phyloP scores from a whole-genome alignment of 2,888 invertebrate species.

The Sarcophaga caerulescens region DNA sequence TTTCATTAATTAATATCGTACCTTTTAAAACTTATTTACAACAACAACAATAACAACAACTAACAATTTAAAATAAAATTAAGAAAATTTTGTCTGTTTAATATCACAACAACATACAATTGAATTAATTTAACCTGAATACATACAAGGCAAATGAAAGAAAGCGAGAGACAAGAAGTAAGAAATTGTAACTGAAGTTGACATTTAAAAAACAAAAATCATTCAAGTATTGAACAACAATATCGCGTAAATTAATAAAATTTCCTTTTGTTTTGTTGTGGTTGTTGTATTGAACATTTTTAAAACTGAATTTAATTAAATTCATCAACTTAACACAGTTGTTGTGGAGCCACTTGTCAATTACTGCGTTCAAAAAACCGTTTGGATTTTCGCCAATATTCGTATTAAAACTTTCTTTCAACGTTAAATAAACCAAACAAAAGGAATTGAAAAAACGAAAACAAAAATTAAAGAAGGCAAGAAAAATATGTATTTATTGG shows the following conservation, averaged over 20 bases:
- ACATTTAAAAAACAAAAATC: slow-evolving; percentile 32
- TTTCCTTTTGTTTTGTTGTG: neutral
- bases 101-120: neutral
- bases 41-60: neutral
- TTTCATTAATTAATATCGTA: neutral
- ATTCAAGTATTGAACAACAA: slow-evolving; percentile 22
- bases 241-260: neutral
- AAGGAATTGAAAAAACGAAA: neutral
- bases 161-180: neutral
- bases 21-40: neutral
- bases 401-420: neutral
- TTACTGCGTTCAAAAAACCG: too few relatives aligned
- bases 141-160: neutral
- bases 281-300: slow-evolving; percentile 12
- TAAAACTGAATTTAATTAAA: slow-evolving; percentile 46
- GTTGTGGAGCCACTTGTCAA: neutral
- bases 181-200: slow-evolving; percentile 41
- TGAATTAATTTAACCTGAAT: neutral
- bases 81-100: neutral
- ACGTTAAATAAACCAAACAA: slow-evolving; percentile 16
- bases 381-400: too few relatives aligned
- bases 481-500: neutral
- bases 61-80: neutral
- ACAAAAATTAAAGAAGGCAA: neutral
- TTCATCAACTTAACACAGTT: slow-evolving; percentile 23